A percentile compares a stretch with the other conserved stretches of the same genome.
Evolutionary conservation across 1,140 invertebrate species (phyloP).

Genomic region (Leptinotarsa undecemlineata): DNA sequence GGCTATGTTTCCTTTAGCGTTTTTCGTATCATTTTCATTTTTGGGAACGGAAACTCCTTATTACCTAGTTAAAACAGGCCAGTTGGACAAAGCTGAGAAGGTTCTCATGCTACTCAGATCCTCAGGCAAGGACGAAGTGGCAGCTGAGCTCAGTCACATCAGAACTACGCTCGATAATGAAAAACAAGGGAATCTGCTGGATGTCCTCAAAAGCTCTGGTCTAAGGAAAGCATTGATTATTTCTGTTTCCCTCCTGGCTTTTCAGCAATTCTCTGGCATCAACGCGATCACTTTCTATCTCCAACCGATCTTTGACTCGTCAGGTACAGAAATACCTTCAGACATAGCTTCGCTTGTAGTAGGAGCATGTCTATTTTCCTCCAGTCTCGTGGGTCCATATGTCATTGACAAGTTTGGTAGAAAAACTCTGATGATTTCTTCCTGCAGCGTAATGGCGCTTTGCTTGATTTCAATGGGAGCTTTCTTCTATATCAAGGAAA

Average conservation of each 20-base stretch:
- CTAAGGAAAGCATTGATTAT: slow-evolving; percentile 71
- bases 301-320: slow-evolving; percentile 68
- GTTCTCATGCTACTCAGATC: slow-evolving; percentile 67
- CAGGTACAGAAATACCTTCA: slow-evolving; percentile 61
- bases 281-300: slow-evolving; percentile 82
- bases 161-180: slow-evolving; percentile 18
- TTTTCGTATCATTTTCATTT: slow-evolving; percentile 58
- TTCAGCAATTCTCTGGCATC: slow-evolving; percentile 78
- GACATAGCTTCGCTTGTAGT: slow-evolving; percentile 73
- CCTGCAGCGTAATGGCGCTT: slow-evolving; percentile 60
- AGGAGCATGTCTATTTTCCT: slow-evolving; percentile 63
- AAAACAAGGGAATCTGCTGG: slow-evolving; percentile 23
- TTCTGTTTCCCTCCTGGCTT: slow-evolving; percentile 68
- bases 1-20: slow-evolving; percentile 56
- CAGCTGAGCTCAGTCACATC: slow-evolving; percentile 60
- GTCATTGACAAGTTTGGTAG: slow-evolving; percentile 73
- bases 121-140: slow-evolving; percentile 56
- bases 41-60: slow-evolving; percentile 75
- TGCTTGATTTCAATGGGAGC: slow-evolving; percentile 60
- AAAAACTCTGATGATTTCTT: slow-evolving; percentile 68
- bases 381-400: slow-evolving; percentile 63
- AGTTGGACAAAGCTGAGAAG: slow-evolving; percentile 63
- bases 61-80: slow-evolving; percentile 64
- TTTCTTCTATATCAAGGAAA: slow-evolving; percentile 64
- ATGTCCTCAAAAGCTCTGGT: slow-evolving; percentile 56